Evolutionary conservation across 2,888 invertebrate species (phyloP), one percentile per base, ranked within the genome.

Genomic region (Enchytraeus crypticus): DNA sequence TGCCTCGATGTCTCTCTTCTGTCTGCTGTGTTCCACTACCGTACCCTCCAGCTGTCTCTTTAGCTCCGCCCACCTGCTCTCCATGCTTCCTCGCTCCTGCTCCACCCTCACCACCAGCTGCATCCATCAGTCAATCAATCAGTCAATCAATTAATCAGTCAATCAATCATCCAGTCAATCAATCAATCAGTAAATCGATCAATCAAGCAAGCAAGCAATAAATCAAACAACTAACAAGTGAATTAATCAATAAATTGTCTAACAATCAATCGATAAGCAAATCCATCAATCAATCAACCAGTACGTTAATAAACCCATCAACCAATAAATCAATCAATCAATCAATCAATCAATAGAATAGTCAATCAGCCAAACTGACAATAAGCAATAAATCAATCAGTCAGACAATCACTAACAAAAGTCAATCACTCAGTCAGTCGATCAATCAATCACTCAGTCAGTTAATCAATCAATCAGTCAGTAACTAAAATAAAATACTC

Each of bases 11-110:
- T 92, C 92, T 3, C 92, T 82, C 34, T 87, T 85, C 59, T 86
- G 80, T 11, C 90, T 84, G 71, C 92, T 92, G 58, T 88, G 76
- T 53, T 79, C 80, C 18, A 73, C 71, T 57, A 72, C 73, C 32
- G 71, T 62, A 51, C 85, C 84, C 74, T 89, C 88, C 26, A 92
- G 80, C 62, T 88, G 87, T 23, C 88, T 84, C 64, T 86, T 84
- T 2, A 86, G 82, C 60, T 85, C 84, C 71, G 90, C 89, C 34
- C 92, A 80, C 66, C 90, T 88, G 74, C 93, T 92, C 59, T 86
- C 82, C 2, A 93, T 80, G 0, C 90, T 89, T 82, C 91, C 89
- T 71, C 91, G 91, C 79, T 95, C 93, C 78, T 92, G 92, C 75
- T 81, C 79, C 87, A 89, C 87, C 76, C 93, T 86, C 18, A 92